Base-by-base conservation (phyloP, 53 echinoderm and acorn worm species). In the Apostichopus leukothele region DNA sequence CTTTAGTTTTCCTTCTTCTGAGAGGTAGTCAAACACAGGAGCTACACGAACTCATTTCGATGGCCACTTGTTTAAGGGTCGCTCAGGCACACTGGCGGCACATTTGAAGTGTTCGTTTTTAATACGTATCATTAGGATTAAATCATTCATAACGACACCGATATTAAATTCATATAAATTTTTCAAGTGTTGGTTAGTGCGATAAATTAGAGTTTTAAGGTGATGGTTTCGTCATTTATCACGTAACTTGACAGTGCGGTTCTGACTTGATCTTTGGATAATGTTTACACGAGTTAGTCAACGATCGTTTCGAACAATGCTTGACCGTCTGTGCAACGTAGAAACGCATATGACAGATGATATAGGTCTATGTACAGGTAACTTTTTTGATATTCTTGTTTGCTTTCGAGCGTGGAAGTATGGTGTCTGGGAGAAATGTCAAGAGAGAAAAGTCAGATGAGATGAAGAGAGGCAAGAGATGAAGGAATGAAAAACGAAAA, bases 81-180 rank as follows among this genome's bases (percentile, higher is more conserved):
- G 10, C 54, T 5, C 54, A 57, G 54, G 55, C 81, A 81, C 81
- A 57, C 59, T 25, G 81, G 81, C 81, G 81, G 81, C 59, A 54
- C 23, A 59, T 81, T 59, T 81, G 54, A 81, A 81, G 81, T 57
- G 55, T 12, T 54, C 54, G n/a, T 21, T 23, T 59, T 53, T 59
- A 81, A 81, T 54, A 59, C 81, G 39, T 81, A 81, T 54, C 59
- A 81, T 81, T 81, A 23, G 81, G 81, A 81, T 81, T 81, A 81
- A 81, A 81, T 81, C 81, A 81, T 81, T 81, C 81, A 81, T 81
- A 81, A 81, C 59, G 81, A 54, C 81, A 81, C 59, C 55, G 81
- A 54, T 81, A 81, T 81, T 81, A 81, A 81, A 81, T 81, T 81
- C 81, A 81, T 81, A 81, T 81, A 81, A 81, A 81, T 57, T 81